phyloP scores from a whole-genome alignment of 2,888 invertebrate genomes.

The Electrophaes corylata region DNA sequence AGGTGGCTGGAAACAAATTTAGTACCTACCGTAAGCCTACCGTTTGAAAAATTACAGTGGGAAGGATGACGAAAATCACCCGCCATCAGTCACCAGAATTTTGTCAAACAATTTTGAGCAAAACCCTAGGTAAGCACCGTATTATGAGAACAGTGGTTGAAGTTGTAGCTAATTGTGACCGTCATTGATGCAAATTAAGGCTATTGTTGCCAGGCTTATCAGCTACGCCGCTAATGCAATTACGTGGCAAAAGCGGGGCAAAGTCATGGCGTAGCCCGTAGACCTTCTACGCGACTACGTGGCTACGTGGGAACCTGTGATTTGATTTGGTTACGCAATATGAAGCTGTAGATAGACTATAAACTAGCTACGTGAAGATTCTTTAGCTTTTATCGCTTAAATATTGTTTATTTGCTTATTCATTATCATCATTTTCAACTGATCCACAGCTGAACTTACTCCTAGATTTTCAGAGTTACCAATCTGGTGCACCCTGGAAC shows the following conservation, averaged over 20 bases:
- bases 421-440: not conserved
- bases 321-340: conserved; percentile 31
- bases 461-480: too few relatives aligned
- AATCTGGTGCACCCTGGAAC: too few relatives aligned
- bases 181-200: conserved; percentile 56
- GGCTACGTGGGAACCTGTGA: conserved; percentile 36
- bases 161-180: conserved; percentile 42
- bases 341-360: conserved; percentile 1
- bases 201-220: conserved; percentile 56
- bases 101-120: not conserved
- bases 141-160: conserved; percentile 11
- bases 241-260: conserved; percentile 42
- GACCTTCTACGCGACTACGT: conserved; percentile 44
- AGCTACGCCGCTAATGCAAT: conserved; percentile 51
- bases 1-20: not conserved
- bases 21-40: too few relatives aligned
- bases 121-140: not conserved
- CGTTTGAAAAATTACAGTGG: too few relatives aligned
- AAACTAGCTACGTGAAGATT: conserved; percentile 17
- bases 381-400: conserved; percentile 1
- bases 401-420: not conserved
- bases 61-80: too few relatives aligned
- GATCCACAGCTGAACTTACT: too few relatives aligned
- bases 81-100: too few relatives aligned
- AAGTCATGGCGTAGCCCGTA: conserved; percentile 42